Evolutionary conservation across 2,797 vertebrate species (phyloP), one percentile per base, ranked within the genome.

Genomic region (Enteromius argenteus): DNA sequence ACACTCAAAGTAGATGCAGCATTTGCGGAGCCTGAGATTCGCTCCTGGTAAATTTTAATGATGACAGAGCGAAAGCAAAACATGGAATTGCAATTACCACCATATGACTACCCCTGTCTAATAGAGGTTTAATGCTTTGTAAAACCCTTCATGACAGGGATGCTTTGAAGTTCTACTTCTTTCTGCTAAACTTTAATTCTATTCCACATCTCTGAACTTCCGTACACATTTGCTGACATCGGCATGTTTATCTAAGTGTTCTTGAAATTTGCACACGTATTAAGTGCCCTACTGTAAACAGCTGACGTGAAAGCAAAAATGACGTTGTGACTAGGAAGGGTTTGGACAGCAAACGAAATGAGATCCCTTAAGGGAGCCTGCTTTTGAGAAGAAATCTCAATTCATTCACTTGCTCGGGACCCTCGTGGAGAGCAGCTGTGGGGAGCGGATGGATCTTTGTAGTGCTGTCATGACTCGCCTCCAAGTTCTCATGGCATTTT

Each of bases 381-480:
- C 73, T 62, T 53, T 72, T 86, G 71, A 74, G 51, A 64, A 46
- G 77, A 86, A 78, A 81, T 83, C 79, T 74, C 46, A 72, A 44
- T 79, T 51, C 80, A 79, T 77, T 51, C 49, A 58, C 75, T 69
- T 75, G 69, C 74, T 46, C 58, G 81, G 79, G 81, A 62, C 75
- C 32, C 53, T 81, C 39, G 60, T 19, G 19, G 56, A 83, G 64
- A 66, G 62, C 32, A 85, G 72, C 67, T 67, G 85, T 37, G 53
- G 67, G 82, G 75, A 83, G 68, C 75, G 69, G 78, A 81, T 78
- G 72, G 66, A 79, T 81, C 72, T 82, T 83, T 87, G 84, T 80
- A 74, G 37, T 35, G 58, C 85, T 80, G 78, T 81, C 79, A 84
- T 87, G 85, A 87, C 76, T 66, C 30, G 71, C 62, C 71, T 88